Conservation (phyloP, 2,888 invertebrate species). For the Lithosia quadra region DNA sequence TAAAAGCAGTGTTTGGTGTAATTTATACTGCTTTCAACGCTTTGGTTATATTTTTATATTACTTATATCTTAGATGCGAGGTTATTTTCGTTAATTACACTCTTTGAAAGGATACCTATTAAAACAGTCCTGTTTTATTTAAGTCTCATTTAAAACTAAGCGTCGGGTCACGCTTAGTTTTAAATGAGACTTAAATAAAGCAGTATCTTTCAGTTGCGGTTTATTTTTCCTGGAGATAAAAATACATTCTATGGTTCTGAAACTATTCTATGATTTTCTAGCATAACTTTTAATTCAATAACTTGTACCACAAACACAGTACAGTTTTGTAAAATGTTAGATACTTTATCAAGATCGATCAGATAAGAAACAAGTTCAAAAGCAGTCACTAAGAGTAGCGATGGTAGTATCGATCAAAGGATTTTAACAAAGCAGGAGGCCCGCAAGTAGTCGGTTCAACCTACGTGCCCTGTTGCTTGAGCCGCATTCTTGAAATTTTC, state of each 20-base stretch:
- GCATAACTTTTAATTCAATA: neutral
- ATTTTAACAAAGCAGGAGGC: slow-evolving; percentile 24
- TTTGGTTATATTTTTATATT: slow-evolving; percentile 31
- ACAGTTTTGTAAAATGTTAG: slow-evolving; percentile 24
- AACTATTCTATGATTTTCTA: too few relatives aligned
- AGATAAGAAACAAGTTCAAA: slow-evolving; percentile 53
- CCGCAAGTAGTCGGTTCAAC: slow-evolving; percentile 31
- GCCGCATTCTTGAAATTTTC: slow-evolving; percentile 10
- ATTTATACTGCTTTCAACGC: slow-evolving; percentile 41
- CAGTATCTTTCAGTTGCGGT: neutral
- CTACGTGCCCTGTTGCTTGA: slow-evolving; percentile 26
- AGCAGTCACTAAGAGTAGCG: slow-evolving; percentile 49
- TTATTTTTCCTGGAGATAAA: neutral
- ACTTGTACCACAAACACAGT: neutral
- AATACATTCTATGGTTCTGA: neutral
- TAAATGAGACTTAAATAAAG: too few relatives aligned
- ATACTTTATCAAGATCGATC: slow-evolving; percentile 49
- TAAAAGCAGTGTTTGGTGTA: slow-evolving; percentile 46
- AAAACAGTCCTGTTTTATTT: too few relatives aligned
- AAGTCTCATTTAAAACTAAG: neutral
- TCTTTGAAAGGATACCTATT: neutral
- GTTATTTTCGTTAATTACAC: neutral
- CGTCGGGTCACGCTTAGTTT: too few relatives aligned
- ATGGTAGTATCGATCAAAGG: slow-evolving; percentile 53
- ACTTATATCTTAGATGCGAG: neutral